Percentiles rank a stretch among this genome's conserved stretches.
phyloP scores from a whole-genome alignment of 2,888 invertebrate genomes.

The Proisotoma minuta region DNA sequence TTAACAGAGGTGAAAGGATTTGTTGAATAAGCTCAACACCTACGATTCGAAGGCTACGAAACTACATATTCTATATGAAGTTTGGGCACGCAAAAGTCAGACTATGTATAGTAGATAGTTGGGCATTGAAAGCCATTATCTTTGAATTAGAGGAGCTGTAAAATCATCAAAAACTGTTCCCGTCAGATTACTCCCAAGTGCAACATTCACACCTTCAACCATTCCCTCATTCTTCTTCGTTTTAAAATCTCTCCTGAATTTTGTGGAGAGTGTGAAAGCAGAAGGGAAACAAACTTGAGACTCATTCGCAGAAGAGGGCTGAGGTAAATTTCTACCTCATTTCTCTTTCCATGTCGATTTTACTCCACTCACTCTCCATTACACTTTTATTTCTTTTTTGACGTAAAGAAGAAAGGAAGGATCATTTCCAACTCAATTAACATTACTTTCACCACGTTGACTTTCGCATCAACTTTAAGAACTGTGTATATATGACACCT shows the following conservation, averaged over 20 bases:
- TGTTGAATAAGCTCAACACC: too few species aligned
- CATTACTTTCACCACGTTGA: constrained; percentile 6
- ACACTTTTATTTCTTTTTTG: background rate
- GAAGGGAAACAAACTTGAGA: too few species aligned
- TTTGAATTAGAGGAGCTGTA: constrained; percentile 44
- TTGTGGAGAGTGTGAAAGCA: too few species aligned
- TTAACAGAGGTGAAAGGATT: too few species aligned
- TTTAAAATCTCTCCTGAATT: background rate
- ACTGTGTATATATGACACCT: too few species aligned
- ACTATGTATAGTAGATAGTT: constrained; percentile 10
- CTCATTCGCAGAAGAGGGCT: too few species aligned
- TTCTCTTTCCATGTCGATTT: background rate
- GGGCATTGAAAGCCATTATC: constrained; percentile 36
- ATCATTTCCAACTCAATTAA: constrained; percentile 17
- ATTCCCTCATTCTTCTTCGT: background rate
- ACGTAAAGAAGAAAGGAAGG: background rate
- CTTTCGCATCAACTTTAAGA: too few species aligned
- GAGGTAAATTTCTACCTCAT: too few species aligned
- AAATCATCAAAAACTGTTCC: constrained; percentile 43
- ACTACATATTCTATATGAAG: background rate
- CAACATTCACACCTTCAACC: constrained; percentile 37
- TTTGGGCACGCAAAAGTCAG: constrained; percentile 2
- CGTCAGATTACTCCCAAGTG: constrained; percentile 33
- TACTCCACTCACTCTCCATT: background rate
- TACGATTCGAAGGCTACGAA: too few species aligned